Evolutionary conservation across 2,888 invertebrate genomes (phyloP).

Genomic region (Gari tellinella): DNA sequence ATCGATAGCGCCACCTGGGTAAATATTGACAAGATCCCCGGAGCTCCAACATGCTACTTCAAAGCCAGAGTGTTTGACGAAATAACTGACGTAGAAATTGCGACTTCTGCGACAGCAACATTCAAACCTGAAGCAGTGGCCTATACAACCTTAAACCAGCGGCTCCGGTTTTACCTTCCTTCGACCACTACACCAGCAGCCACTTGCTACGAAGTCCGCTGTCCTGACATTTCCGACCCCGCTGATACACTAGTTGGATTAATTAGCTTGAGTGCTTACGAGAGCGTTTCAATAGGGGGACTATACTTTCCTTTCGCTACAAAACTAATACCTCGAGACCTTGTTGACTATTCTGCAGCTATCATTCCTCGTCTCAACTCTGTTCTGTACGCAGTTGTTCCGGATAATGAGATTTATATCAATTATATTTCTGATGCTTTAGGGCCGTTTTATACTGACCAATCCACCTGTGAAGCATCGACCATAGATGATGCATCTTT

Average conservation of each 20-base stretch:
- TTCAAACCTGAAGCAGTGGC: neutral
- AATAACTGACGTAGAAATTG: neutral
- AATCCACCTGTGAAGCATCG: slow-evolving; percentile 14
- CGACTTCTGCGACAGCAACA: neutral
- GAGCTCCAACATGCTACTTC: slow-evolving; percentile 1
- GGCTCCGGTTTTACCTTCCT: slow-evolving; percentile 13
- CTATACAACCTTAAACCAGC: neutral
- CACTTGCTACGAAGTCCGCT: slow-evolving; percentile 24
- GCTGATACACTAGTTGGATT: slow-evolving; percentile 15
- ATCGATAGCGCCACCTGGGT: neutral
- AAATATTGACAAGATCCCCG: slow-evolving; percentile 8
- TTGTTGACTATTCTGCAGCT: slow-evolving; percentile 4
- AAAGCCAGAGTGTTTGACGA: slow-evolving; percentile 5
- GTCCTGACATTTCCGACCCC: slow-evolving; percentile 10
- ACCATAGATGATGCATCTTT: slow-evolving; percentile 9
- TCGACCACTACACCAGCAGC: slow-evolving; percentile 12
- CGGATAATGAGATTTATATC: slow-evolving; percentile 21
- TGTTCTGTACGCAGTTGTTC: slow-evolving; percentile 7
- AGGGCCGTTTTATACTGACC: slow-evolving; percentile 25
- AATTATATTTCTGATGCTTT: slow-evolving; percentile 18
- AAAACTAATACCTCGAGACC: slow-evolving; percentile 5
- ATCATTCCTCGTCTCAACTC: neutral
- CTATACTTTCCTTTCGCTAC: slow-evolving; percentile 1
- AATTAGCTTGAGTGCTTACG: slow-evolving; percentile 19
- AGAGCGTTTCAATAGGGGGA: slow-evolving; percentile 20